These are phyloP conservation scores for Pangasius mekongensis DNA, from an alignment of 2,797 vertebrate species.

Conservation along the genomic window DNA sequence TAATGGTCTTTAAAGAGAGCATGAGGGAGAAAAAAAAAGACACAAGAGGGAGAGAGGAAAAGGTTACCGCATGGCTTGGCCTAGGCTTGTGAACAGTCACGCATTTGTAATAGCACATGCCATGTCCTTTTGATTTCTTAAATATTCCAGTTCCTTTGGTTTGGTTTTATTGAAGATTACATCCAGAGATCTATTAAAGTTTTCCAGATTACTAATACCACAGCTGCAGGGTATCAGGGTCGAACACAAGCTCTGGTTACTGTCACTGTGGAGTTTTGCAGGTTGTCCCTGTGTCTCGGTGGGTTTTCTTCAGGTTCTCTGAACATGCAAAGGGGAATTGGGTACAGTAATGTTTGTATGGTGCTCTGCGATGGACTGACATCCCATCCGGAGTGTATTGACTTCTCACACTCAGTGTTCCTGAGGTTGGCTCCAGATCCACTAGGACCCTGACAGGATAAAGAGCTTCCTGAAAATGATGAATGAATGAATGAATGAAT, in stretches of 20 bases:
- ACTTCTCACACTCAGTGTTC: neutral
- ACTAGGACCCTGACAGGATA: neutral
- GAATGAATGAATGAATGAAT: too few relatives aligned
- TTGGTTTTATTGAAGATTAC: constrained; percentile 8
- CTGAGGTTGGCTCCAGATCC: neutral
- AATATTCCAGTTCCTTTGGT: constrained; percentile 4
- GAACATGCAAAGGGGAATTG: neutral
- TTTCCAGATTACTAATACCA: constrained; percentile 15
- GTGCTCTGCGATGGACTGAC: neutral
- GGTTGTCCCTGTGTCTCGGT: neutral
- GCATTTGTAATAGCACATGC: neutral
- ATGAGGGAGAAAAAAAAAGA: constrained; percentile 45
- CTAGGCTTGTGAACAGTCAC: constrained; percentile 20
- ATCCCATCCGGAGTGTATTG: neutral
- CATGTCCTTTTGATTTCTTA: neutral
- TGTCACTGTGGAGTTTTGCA: neutral
- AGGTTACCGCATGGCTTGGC: constrained; percentile 35
- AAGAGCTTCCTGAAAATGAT: neutral
- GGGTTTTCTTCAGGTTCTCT: neutral
- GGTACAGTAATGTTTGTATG: too few relatives aligned
- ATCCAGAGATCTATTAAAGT: constrained; percentile 9
- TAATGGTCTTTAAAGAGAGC: constrained; percentile 69
- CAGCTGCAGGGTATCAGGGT: neutral
- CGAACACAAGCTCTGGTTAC: neutral
- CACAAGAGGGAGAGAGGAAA: constrained; percentile 26